These are phyloP conservation scores for Hypanus sabinus DNA, from an alignment of 2,113 vertebrate species.

Conservation along the genomic window DNA sequence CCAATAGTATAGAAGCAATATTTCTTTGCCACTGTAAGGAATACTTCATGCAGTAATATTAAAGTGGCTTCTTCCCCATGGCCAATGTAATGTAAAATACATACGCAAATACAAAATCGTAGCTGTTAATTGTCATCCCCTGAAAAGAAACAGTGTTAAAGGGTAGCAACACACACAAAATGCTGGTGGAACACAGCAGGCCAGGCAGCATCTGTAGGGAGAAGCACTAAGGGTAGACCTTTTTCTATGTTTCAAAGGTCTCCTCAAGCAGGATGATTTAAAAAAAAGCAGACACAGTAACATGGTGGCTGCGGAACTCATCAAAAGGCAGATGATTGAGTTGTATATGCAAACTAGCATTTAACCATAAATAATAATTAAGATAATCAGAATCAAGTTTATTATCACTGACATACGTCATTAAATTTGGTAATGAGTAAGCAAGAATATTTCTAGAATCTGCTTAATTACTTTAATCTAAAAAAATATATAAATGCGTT, in stretches of 20 bases:
- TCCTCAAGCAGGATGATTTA: neutral
- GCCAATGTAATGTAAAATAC: neutral
- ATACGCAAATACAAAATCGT: neutral
- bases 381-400: neutral
- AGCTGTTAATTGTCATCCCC: neutral
- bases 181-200: no score
- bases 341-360: neutral
- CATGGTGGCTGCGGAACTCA: neutral
- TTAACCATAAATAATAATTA: neutral
- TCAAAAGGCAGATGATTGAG: neutral
- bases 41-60: neutral
- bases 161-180: no score
- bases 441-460: neutral
- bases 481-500: neutral
- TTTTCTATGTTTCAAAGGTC: neutral
- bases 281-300: neutral
- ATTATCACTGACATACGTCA: no score
- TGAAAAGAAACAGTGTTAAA: neutral
- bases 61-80: neutral
- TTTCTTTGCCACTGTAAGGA: neutral
- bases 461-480: neutral
- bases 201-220: no score
- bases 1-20: neutral
- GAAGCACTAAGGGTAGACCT: neutral
- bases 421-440: no score